phyloP scores from a whole-genome alignment of 2,888 invertebrate genomes.

The Drosophila affinis region DNA sequence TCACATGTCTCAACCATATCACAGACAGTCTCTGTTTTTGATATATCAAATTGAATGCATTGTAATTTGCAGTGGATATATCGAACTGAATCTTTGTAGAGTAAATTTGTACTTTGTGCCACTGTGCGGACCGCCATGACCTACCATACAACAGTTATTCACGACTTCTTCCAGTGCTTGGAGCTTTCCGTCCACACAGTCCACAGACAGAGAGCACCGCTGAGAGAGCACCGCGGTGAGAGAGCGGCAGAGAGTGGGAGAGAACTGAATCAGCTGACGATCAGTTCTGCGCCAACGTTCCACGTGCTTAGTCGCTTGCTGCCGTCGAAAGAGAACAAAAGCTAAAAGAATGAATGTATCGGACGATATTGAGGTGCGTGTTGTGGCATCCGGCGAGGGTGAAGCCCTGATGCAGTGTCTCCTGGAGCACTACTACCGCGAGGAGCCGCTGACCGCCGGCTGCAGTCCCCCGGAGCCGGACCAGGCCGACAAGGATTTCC shows the following conservation, averaged over 20 bases:
- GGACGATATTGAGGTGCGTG: slow-evolving; percentile 47
- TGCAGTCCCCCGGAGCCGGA: slow-evolving; percentile 70
- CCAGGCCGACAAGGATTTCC: slow-evolving; percentile 72
- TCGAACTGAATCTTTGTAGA: no score
- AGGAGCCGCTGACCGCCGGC: slow-evolving; percentile 80
- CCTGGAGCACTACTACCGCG: slow-evolving; percentile 74
- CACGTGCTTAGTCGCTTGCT: slow-evolving; percentile 14
- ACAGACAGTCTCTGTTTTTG: no score
- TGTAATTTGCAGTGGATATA: no score
- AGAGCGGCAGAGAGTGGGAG: background rate
- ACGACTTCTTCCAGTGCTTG: background rate
- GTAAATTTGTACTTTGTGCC: background rate
- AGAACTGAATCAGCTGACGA: slow-evolving; percentile 9
- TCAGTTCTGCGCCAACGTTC: background rate
- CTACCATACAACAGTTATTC: background rate
- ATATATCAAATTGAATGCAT: no score
- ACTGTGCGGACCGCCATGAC: background rate
- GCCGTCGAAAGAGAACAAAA: background rate
- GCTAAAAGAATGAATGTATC: background rate
- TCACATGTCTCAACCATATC: no score
- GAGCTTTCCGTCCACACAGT: background rate
- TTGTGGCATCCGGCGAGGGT: slow-evolving; percentile 60
- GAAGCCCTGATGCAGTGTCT: slow-evolving; percentile 74
- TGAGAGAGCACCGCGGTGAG: background rate
- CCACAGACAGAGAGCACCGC: background rate